Evolutionary conservation across 2,888 invertebrate genomes (phyloP).

Genomic region (Andrena fulva): DNA sequence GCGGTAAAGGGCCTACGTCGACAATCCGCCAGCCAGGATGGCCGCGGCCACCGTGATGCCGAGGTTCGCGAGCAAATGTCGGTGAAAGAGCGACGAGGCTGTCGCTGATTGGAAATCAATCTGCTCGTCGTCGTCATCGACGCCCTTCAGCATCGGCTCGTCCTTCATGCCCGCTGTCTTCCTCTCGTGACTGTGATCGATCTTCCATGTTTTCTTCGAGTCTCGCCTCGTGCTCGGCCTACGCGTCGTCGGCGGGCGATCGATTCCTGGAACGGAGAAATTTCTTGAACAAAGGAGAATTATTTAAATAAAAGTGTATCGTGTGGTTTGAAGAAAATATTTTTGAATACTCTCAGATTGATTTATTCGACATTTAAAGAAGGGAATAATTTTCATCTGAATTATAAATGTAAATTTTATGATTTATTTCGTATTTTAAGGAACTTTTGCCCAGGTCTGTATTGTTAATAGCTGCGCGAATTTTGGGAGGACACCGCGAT

Average conservation of each 20-base stretch:
- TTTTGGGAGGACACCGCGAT: too few relatives aligned
- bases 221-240: slow-evolving; percentile 78
- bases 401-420: too few relatives aligned
- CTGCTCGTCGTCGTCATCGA: slow-evolving; percentile 75
- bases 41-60: slow-evolving; percentile 69
- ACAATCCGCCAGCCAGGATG: slow-evolving; percentile 71
- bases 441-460: too few relatives aligned
- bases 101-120: slow-evolving; percentile 79
- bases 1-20: slow-evolving; percentile 68
- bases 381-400: too few relatives aligned
- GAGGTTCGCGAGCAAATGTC: slow-evolving; percentile 73
- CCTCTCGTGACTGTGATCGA: slow-evolving; percentile 77
- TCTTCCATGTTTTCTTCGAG: slow-evolving; percentile 79
- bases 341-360: too few relatives aligned
- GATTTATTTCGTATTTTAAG: too few relatives aligned
- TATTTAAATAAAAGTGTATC: too few relatives aligned
- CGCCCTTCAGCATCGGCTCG: slow-evolving; percentile 77
- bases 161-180: slow-evolving; percentile 80
- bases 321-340: too few relatives aligned
- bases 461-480: too few relatives aligned
- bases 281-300: neutral
- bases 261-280: slow-evolving; percentile 73
- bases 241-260: slow-evolving; percentile 77
- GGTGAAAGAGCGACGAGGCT: slow-evolving; percentile 76
- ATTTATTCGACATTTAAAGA: too few relatives aligned